Percentiles rank a stretch among this genome's conserved stretches.
These are phyloP conservation scores for Thecocarcelia acutangulata DNA, from an alignment of 2,888 invertebrate species.

Conservation along the genomic window DNA sequence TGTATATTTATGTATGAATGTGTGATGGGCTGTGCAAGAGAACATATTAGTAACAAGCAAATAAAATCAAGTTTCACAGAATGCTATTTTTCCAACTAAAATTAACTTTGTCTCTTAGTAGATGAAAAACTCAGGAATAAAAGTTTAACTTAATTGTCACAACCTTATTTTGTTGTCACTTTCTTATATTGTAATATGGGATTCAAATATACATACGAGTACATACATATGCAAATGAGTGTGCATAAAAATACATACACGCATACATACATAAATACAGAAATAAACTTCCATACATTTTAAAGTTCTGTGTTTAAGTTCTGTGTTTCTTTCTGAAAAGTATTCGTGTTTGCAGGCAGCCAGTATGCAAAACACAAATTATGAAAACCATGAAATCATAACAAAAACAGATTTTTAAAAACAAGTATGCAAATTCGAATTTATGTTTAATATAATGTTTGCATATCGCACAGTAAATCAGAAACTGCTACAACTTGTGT, in stretches of 20 bases:
- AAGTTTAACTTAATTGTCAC: slow-evolving; percentile 38
- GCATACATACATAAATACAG: no score
- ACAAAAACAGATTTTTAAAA: slow-evolving; percentile 31
- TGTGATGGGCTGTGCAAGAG: no score
- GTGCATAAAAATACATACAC: not conserved
- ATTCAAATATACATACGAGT: not conserved
- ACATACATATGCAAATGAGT: not conserved
- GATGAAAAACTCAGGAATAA: not conserved
- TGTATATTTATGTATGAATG: no score
- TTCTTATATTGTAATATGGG: slow-evolving; percentile 5
- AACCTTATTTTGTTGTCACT: slow-evolving; percentile 26
- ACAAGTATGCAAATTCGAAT: slow-evolving; percentile 45
- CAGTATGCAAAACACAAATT: slow-evolving; percentile 28
- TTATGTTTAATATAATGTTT: not conserved
- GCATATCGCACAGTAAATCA: no score
- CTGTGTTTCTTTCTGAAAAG: not conserved
- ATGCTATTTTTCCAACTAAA: no score
- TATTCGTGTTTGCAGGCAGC: no score
- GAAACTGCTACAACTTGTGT: no score
- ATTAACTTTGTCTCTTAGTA: slow-evolving; percentile 5
- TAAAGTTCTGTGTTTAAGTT: no score
- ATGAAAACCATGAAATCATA: slow-evolving; percentile 25
- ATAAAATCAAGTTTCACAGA: no score
- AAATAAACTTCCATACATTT: not conserved
- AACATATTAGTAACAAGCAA: no score